phyloP scores from a whole-genome alignment of 1,140 invertebrate species.

The Coelopa frigida region DNA sequence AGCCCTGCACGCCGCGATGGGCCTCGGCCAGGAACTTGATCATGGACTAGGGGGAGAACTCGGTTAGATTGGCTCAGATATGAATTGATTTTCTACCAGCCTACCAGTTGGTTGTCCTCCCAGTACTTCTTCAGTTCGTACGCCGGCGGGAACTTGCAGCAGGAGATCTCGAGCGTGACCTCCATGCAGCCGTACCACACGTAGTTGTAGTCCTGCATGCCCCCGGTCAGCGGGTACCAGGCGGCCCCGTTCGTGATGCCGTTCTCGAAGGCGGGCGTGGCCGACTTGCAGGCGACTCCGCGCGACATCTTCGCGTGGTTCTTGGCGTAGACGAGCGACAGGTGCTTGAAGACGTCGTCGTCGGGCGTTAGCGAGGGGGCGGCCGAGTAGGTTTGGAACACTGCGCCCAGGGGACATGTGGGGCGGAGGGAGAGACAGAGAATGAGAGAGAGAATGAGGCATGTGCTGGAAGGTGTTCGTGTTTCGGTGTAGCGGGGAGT shows the following conservation, averaged over 20 bases:
- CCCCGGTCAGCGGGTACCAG: constrained; percentile 85
- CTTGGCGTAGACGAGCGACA: constrained; percentile 81
- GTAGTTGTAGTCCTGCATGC: constrained; percentile 98
- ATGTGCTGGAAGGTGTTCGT: neutral
- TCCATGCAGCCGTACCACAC: constrained; percentile 98
- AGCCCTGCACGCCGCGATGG: constrained; percentile 75
- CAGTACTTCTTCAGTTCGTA: constrained; percentile 84
- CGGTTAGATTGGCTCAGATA: neutral
- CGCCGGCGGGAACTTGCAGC: constrained; percentile 89
- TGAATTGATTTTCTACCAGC: constrained; percentile 19
- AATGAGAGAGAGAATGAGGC: constrained; percentile 6
- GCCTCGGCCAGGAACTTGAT: constrained; percentile 83
- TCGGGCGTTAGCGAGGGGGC: constrained; percentile 81
- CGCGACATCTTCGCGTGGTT: constrained; percentile 82
- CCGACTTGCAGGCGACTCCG: constrained; percentile 71
- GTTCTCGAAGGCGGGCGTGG: constrained; percentile 66
- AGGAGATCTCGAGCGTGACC: constrained; percentile 93
- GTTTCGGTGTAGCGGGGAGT: no score
- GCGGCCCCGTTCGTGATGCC: constrained; percentile 89
- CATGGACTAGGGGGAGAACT: constrained; percentile 54
- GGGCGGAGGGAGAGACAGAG: constrained; percentile 23
- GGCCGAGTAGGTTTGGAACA: constrained; percentile 71
- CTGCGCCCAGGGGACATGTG: constrained; percentile 57
- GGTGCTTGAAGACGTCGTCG: constrained; percentile 86
- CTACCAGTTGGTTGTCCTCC: constrained; percentile 86